phyloP scores from a whole-genome alignment of 2,888 invertebrate species.

The Drosophila fulvimacula region DNA sequence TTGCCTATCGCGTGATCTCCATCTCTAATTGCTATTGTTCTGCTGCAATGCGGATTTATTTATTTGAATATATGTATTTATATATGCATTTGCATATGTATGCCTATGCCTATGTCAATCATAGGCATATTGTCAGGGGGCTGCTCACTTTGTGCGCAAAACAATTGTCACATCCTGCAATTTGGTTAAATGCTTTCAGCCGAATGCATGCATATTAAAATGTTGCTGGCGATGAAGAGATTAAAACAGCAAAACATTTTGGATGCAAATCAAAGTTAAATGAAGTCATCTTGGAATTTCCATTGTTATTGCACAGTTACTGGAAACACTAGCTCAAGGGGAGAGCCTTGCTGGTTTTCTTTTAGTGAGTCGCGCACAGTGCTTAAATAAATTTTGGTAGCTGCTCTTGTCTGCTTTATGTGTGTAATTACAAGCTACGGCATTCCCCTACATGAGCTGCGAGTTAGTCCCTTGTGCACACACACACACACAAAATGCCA shows the following conservation, averaged over 20 bases:
- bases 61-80: no score
- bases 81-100: not conserved
- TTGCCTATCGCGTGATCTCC: no score
- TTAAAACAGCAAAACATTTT: conserved; percentile 7
- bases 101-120: not conserved
- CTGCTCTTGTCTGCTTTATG: conserved; percentile 65
- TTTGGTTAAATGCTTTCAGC: conserved; percentile 1
- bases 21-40: no score
- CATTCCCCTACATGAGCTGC: conserved; percentile 1
- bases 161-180: conserved; percentile 4
- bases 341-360: not conserved
- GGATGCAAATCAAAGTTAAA: conserved; percentile 9
- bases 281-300: conserved; percentile 19
- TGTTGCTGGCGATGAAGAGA: conserved; percentile 8
- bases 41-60: no score
- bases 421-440: conserved; percentile 64
- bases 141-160: not conserved
- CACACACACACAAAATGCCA: conserved; percentile 49
- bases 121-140: not conserved
- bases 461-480: conserved; percentile 1
- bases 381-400: conserved; percentile 63
- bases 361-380: conserved; percentile 11
- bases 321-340: no score
- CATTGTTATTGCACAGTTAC: not conserved
- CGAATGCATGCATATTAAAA: conserved; percentile 15